Evolutionary conservation across 2,113 vertebrate species (phyloP).

Genomic region (Pycnonotus jocosus): DNA sequence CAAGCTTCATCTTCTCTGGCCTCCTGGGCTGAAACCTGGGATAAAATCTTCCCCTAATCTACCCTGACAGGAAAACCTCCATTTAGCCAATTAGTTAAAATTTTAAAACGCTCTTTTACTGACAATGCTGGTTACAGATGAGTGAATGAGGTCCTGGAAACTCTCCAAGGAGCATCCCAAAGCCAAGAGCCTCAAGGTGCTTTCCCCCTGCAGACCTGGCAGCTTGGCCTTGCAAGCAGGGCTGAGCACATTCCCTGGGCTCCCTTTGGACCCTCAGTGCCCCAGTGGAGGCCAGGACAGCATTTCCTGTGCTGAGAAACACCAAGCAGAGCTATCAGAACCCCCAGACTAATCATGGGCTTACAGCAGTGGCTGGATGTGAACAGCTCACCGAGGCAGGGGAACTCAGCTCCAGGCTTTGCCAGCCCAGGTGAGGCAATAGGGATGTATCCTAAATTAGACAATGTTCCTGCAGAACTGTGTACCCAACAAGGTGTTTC

Average conservation of each 20-base stretch:
- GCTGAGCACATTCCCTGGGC: not conserved
- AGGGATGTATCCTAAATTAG: not conserved
- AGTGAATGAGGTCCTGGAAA: not conserved
- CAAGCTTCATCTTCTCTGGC: not conserved
- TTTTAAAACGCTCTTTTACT: slow-evolving; percentile 4
- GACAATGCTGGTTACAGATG: not conserved
- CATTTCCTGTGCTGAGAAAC: not conserved
- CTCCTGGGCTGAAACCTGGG: not conserved
- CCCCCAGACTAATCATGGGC: not conserved
- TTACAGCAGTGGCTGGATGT: accelerated
- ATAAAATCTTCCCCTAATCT: slow-evolving; percentile 9
- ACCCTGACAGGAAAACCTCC: slow-evolving; percentile 17
- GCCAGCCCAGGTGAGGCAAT: not conserved
- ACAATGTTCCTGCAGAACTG: not conserved
- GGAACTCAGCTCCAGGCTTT: not conserved
- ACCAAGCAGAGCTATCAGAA: not conserved
- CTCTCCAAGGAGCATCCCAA: not conserved
- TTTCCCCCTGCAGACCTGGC: not conserved
- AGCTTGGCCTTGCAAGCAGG: not conserved
- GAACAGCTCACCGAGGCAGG: not conserved
- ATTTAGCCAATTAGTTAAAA: slow-evolving; percentile 34
- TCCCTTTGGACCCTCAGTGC: not conserved
- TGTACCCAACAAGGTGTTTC: not conserved
- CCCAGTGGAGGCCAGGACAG: not conserved
- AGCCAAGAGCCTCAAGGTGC: not conserved